phyloP scores from a whole-genome alignment of 1,140 invertebrate species.

The Bombus difficillimus region DNA sequence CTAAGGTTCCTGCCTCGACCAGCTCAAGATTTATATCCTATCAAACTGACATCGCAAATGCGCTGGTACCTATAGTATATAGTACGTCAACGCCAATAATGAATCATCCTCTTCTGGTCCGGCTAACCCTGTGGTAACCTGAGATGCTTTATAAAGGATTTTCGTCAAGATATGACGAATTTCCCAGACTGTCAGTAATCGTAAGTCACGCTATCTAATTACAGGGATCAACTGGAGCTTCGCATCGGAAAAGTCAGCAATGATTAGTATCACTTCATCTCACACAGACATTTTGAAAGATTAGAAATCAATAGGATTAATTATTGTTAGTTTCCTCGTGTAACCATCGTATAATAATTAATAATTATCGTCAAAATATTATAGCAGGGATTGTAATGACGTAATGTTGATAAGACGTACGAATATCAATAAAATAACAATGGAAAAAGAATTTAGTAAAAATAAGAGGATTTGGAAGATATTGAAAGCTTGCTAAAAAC shows the following conservation, averaged over 20 bases:
- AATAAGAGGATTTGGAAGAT: too few relatives aligned
- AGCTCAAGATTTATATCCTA: conserved; percentile 55
- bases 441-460: too few relatives aligned
- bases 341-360: background rate
- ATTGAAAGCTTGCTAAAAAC: too few relatives aligned
- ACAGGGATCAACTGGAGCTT: conserved; percentile 51
- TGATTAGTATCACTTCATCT: conserved; percentile 13
- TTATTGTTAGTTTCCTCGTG: background rate
- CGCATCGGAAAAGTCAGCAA: background rate
- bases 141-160: conserved; percentile 71
- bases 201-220: conserved; percentile 62
- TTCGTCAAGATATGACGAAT: conserved; percentile 68
- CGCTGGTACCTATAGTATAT: background rate
- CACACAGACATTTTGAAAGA: background rate
- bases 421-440: too few relatives aligned
- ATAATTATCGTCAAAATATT: too few relatives aligned
- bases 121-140: conserved; percentile 62
- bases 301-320: background rate
- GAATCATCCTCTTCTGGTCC: conserved; percentile 61
- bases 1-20: conserved; percentile 17
- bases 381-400: background rate
- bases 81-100: conserved; percentile 43
- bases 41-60: conserved; percentile 36
- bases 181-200: conserved; percentile 46
- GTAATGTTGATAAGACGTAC: too few relatives aligned